Evolutionary conservation across 2,113 vertebrate genomes (phyloP).

Genomic region (Callorhinus ursinus): DNA sequence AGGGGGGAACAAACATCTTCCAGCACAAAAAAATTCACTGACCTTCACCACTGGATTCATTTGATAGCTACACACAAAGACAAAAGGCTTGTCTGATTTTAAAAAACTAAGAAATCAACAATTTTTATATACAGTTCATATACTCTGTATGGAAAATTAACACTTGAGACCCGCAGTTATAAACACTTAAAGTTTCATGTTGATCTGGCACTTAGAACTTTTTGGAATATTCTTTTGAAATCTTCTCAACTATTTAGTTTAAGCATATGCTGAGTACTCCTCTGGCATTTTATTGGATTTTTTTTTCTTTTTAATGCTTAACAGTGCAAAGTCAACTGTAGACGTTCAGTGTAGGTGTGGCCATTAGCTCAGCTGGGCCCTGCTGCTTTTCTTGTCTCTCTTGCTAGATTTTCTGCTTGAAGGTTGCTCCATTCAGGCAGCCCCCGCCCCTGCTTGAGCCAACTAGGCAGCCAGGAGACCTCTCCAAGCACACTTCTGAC

Average conservation of each 20-base stretch:
- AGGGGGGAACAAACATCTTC: neutral
- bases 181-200: neutral
- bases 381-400: neutral
- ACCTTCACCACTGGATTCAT: conserved; percentile 17
- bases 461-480: neutral
- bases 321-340: conserved; percentile 7
- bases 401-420: neutral
- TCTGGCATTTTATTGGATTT: neutral
- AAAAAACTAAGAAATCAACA: neutral
- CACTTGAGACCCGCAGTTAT: neutral
- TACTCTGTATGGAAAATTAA: neutral
- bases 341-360: neutral
- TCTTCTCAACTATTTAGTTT: neutral
- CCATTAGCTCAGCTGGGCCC: neutral
- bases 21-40: conserved; percentile 27
- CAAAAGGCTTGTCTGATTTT: neutral
- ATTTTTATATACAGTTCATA: neutral
- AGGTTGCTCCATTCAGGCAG: neutral
- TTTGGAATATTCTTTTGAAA: neutral
- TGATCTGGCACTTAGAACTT: neutral
- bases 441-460: neutral
- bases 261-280: conserved; percentile 49
- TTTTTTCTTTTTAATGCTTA: conserved; percentile 51
- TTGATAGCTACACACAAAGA: neutral
- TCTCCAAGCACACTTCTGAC: neutral